Percentiles rank a stretch among this genome's conserved stretches.
These are phyloP conservation scores for Muscina levida DNA, from an alignment of 2,888 invertebrate genomes.

Conservation along the genomic window DNA sequence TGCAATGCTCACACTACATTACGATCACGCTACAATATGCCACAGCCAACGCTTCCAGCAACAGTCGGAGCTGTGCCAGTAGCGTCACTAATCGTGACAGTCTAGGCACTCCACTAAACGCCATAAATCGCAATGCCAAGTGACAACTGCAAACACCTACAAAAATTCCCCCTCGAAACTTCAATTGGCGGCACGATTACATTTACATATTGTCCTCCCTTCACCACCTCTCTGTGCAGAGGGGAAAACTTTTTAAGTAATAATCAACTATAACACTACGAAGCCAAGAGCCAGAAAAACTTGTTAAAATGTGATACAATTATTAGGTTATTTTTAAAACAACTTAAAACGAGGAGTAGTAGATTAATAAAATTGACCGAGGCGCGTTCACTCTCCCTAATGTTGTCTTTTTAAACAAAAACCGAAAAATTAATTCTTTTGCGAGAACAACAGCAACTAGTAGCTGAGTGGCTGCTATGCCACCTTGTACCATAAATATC, in stretches of 20 bases:
- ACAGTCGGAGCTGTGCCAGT: neutral
- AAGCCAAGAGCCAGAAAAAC: constrained; percentile 26
- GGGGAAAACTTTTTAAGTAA: neutral
- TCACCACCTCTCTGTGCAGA: neutral
- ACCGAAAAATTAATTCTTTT: constrained; percentile 22
- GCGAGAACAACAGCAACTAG: constrained; percentile 41
- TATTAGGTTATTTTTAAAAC: constrained; percentile 34
- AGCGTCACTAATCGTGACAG: too few species aligned
- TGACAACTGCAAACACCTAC: constrained; percentile 52
- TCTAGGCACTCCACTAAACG: constrained; percentile 42
- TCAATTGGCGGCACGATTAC: constrained; percentile 5
- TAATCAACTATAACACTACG: neutral
- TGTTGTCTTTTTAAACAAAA: neutral
- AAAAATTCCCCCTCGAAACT: constrained; percentile 24
- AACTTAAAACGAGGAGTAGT: constrained; percentile 14
- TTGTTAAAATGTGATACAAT: constrained; percentile 56
- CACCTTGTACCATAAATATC: constrained; percentile 45
- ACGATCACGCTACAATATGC: constrained; percentile 14
- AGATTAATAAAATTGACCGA: neutral
- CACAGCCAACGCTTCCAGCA: constrained; percentile 11
- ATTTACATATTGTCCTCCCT: neutral
- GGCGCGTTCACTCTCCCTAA: neutral
- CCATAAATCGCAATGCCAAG: constrained; percentile 56
- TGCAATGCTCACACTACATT: constrained; percentile 20
- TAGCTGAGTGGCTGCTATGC: constrained; percentile 36